Percentiles rank a stretch among this genome's conserved stretches.
Conservation (phyloP, 2,888 invertebrate species). For the Orchestes rusci region DNA sequence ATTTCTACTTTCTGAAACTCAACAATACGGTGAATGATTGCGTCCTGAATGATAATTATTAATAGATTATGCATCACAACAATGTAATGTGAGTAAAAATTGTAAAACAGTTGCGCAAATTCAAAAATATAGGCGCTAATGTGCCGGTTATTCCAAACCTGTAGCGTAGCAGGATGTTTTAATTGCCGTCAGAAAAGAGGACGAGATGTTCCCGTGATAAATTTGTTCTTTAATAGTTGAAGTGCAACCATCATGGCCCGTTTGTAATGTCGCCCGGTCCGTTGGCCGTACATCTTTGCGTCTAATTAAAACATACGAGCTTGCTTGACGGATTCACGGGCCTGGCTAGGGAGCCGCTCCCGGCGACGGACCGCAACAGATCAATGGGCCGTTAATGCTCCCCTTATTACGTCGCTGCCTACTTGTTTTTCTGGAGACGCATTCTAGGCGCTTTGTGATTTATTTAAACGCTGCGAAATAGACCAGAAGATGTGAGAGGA, state of each 20-base stretch:
- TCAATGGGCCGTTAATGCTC: constrained; percentile 30
- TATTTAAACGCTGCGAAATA: constrained; percentile 1
- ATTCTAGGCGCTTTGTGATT: constrained; percentile 7
- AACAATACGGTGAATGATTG: too few relatives aligned
- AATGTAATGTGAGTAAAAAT: too few relatives aligned
- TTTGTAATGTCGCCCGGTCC: constrained; percentile 42
- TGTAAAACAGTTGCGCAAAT: too few relatives aligned
- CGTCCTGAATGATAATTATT: too few relatives aligned
- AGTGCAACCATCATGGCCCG: constrained; percentile 43
- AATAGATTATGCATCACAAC: too few relatives aligned
- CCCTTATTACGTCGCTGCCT: constrained; percentile 22
- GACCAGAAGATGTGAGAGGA: too few relatives aligned
- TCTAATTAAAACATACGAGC: constrained; percentile 43
- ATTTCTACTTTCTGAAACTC: too few relatives aligned
- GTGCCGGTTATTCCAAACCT: too few relatives aligned
- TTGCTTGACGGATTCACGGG: constrained; percentile 37
- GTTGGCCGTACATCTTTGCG: constrained; percentile 36
- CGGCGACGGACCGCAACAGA: constrained; percentile 28
- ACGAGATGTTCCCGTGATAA: too few relatives aligned
- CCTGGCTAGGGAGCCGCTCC: constrained; percentile 20
- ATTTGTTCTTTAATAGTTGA: constrained; percentile 43
- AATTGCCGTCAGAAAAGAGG: too few relatives aligned
- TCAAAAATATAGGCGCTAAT: too few relatives aligned
- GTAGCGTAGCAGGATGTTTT: too few relatives aligned
- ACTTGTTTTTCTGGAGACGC: constrained; percentile 14